Evolutionary conservation across 2,888 invertebrate genomes (phyloP).

Genomic region (Cenopis cana): DNA sequence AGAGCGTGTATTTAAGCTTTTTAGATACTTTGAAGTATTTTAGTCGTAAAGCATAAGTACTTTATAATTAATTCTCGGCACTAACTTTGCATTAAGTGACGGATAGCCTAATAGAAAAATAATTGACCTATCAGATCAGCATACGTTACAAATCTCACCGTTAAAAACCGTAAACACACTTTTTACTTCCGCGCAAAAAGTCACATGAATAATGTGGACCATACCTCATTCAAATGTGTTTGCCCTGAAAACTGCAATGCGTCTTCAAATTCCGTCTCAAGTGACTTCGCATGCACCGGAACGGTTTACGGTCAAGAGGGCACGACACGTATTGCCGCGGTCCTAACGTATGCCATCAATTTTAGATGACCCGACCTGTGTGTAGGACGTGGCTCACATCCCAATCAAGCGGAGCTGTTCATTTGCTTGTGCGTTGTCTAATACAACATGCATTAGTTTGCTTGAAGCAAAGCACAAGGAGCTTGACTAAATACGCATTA

Average conservation of each 20-base stretch:
- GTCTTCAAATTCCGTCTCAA: slow-evolving; percentile 35
- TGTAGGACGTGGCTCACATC: slow-evolving; percentile 44
- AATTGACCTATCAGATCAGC: background rate
- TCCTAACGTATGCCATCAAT: slow-evolving; percentile 62
- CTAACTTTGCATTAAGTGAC: background rate
- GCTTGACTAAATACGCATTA: slow-evolving; percentile 28
- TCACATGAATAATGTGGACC: slow-evolving; percentile 23
- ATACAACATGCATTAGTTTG: slow-evolving; percentile 44
- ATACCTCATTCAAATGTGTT: slow-evolving; percentile 20
- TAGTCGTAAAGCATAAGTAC: background rate
- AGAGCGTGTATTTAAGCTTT: background rate
- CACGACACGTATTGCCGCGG: slow-evolving; percentile 52
- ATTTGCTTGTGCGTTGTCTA: slow-evolving; percentile 41
- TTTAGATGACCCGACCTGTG: slow-evolving; percentile 62
- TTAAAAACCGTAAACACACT: background rate
- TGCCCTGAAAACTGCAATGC: slow-evolving; percentile 39
- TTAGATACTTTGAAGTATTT: background rate
- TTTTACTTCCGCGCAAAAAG: slow-evolving; percentile 2
- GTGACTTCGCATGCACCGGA: slow-evolving; percentile 40
- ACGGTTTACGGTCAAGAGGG: slow-evolving; percentile 47
- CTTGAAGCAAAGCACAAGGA: slow-evolving; percentile 19
- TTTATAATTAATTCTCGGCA: too few species aligned
- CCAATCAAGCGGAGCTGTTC: slow-evolving; percentile 44
- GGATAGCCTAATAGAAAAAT: background rate
- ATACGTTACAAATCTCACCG: background rate